These are phyloP conservation scores for Dasypus novemcinctus DNA, from an alignment of 2,113 vertebrate genomes.

Conservation along the genomic window DNA sequence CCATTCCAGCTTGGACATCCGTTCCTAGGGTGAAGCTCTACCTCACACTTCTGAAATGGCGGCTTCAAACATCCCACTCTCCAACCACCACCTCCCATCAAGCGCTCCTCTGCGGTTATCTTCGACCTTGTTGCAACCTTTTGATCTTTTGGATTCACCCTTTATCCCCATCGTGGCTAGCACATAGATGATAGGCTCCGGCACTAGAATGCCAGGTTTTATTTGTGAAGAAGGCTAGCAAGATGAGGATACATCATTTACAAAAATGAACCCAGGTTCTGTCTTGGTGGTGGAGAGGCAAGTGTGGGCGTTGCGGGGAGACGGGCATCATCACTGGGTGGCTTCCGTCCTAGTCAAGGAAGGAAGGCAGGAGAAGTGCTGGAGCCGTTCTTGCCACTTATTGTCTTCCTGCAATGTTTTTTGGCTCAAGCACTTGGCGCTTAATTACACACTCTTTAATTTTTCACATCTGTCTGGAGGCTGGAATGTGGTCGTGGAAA, in stretches of 20 bases:
- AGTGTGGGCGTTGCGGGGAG: not conserved
- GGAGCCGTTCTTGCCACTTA: not conserved
- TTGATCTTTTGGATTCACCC: not conserved
- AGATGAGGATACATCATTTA: not conserved
- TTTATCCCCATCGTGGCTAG: not conserved
- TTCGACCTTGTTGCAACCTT: not conserved
- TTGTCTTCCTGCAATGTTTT: slow-evolving; percentile 5
- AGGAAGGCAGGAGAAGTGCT: not conserved
- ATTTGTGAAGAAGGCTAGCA: not conserved
- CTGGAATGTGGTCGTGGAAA: slow-evolving; percentile 30
- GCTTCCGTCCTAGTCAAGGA: not conserved
- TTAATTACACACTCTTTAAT: slow-evolving; percentile 65
- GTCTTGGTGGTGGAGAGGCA: not conserved
- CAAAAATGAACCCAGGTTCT: not conserved
- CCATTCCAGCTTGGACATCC: not conserved
- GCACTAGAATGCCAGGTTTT: not conserved
- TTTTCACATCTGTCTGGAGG: slow-evolving; percentile 66
- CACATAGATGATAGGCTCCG: not conserved
- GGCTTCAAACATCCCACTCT: not conserved
- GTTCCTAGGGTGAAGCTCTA: not conserved
- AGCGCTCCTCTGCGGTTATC: not conserved
- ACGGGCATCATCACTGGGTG: not conserved
- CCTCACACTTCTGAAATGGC: not conserved
- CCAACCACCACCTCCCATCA: not conserved
- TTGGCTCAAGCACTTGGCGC: slow-evolving; percentile 47